Percentiles rank a stretch among this genome's conserved stretches.
Evolutionary conservation across 2,797 vertebrate species (phyloP).

Genomic region (Choloepus didactylus): DNA sequence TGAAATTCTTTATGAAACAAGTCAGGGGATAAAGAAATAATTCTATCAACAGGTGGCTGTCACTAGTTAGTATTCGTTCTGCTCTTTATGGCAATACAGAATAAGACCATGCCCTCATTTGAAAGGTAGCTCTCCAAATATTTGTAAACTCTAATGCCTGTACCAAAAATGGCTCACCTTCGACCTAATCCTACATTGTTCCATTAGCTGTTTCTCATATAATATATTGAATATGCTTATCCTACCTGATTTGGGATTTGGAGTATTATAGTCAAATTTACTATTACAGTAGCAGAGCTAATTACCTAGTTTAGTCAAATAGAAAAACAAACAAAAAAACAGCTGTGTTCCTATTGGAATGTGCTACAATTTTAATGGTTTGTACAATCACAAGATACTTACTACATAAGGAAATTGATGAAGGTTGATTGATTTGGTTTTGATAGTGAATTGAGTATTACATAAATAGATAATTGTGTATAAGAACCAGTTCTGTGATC

Average conservation of each 20-base stretch:
- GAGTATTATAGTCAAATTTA: not conserved
- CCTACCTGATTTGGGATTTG: not conserved
- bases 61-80: not conserved
- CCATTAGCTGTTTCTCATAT: not conserved
- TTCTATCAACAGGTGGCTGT: not conserved
- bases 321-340: not conserved
- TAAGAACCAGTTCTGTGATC: slow-evolving; percentile 14
- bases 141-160: not conserved
- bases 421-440: slow-evolving; percentile 2
- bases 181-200: not conserved
- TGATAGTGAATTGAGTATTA: not conserved
- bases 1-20: slow-evolving; percentile 5
- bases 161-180: not conserved
- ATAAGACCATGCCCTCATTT: not conserved
- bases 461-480: not conserved
- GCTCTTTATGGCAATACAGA: not conserved
- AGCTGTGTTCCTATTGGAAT: not conserved
- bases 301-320: not conserved
- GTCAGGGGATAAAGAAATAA: not conserved
- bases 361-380: not conserved
- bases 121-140: not conserved
- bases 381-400: not conserved
- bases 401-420: not conserved
- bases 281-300: not conserved
- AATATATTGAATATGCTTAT: not conserved